Base-by-base conservation (phyloP, 1,140 invertebrate genomes). In the Drosophila gunungcola region DNA sequence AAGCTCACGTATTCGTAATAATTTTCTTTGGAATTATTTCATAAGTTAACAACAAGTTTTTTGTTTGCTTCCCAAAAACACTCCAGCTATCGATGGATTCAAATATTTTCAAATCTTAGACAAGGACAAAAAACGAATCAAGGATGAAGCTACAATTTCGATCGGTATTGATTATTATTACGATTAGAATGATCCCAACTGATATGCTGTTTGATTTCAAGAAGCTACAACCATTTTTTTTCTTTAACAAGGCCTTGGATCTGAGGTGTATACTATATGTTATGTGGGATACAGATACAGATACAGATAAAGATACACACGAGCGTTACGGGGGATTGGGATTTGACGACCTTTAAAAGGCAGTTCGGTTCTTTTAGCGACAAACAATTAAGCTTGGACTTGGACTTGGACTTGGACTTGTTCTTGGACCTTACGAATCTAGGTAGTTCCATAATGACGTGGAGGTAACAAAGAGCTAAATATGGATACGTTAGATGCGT, bases 181-280 rank as follows among this genome's bases (percentile, higher is more conserved):
- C 32, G 38, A 49, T 46, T 78, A 51, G 34, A 78, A 88, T 88
- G 83, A 86, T 86, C 79, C 79, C 82, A 86, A 86, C 83, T 85
- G 83, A 86, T 88, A 86, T 86, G 82, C 81, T 70, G 69, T 85
- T 81, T 63, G 78, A 88, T 84, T 82, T 85, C 74, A 73, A 86
- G 73, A 84, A 86, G 81, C 81, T 86, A 85, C 77, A 85, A 80
- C 73, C 73, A 85, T 84, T 55, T 46, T 65, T 21, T 21, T 76
- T 62, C 48, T 13, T 34, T 76, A 73, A 86, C 73, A 75, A 76
- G 72, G 72, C 61, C 73, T 73, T 73, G 55, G 68, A 60, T 60
- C 55, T 55, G 69, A 61, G 69, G 67, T 60, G 46, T 73, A 60
- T 49, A 29, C 42, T 36, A 41, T 38, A 51, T 21, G n/a, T 29